Conservation (phyloP, 2,113 vertebrate species). For the Globicephala melas region DNA sequence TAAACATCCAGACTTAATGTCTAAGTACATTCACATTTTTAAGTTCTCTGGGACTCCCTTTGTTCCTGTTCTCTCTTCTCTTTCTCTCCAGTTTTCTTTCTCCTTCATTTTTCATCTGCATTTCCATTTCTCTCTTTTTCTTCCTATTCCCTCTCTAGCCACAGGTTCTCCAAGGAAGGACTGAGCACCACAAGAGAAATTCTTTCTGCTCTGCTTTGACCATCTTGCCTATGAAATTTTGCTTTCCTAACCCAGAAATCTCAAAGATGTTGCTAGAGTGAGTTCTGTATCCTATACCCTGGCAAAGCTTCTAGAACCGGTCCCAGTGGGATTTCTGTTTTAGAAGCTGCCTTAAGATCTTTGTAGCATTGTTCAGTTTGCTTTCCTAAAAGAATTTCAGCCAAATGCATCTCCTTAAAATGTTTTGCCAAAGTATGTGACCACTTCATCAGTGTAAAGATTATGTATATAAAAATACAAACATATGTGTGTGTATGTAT, state of each 20-base stretch:
- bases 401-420: conserved; percentile 36
- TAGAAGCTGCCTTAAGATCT: conserved; percentile 55
- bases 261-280: conserved; percentile 25
- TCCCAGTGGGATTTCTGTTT: conserved; percentile 53
- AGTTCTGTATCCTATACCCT: conserved; percentile 33
- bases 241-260: conserved; percentile 45
- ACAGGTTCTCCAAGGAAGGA: neutral
- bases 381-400: conserved; percentile 56
- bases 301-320: conserved; percentile 61
- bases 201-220: neutral
- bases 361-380: conserved; percentile 17
- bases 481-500: neutral
- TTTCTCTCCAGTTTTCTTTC: neutral
- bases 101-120: neutral
- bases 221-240: conserved; percentile 46
- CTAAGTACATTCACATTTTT: neutral
- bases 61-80: neutral
- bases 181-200: neutral
- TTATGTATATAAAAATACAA: neutral
- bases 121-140: neutral
- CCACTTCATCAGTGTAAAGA: conserved; percentile 29
- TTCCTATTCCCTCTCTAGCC: neutral
- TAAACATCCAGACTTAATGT: neutral
- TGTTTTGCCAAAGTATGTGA: conserved; percentile 47
- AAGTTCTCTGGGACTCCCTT: neutral